Conservation (phyloP, 1,140 invertebrate species). For the Megalonaias nervosa region DNA sequence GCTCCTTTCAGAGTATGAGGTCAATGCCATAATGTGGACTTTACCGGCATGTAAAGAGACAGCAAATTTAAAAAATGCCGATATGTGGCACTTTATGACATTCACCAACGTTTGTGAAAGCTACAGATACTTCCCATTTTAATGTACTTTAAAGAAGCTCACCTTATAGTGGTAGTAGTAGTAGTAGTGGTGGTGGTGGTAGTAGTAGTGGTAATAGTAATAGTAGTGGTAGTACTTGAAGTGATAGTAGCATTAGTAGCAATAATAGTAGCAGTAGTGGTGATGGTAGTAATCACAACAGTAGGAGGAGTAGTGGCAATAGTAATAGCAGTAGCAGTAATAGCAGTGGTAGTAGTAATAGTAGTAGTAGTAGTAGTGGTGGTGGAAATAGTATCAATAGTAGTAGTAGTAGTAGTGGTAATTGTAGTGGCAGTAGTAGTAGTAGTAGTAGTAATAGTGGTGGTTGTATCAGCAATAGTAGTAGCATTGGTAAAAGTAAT, state of each 20-base stretch:
- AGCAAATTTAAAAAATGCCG: too few species aligned
- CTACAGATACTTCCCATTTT: background rate
- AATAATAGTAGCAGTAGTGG: slow-evolving; percentile 21
- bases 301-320: slow-evolving; percentile 23
- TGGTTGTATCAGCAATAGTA: slow-evolving; percentile 32
- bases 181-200: slow-evolving; percentile 23
- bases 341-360: slow-evolving; percentile 30
- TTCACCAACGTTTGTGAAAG: too few species aligned
- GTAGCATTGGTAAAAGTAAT: slow-evolving; percentile 21
- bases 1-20: too few species aligned
- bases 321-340: slow-evolving; percentile 29
- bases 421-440: slow-evolving; percentile 25
- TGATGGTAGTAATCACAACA: slow-evolving; percentile 13
- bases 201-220: slow-evolving; percentile 22
- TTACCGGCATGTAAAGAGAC: too few species aligned
- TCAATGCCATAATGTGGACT: too few species aligned
- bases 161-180: too few species aligned
- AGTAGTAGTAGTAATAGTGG: slow-evolving; percentile 30
- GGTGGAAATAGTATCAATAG: slow-evolving; percentile 11
- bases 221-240: slow-evolving; percentile 29
- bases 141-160: too few species aligned
- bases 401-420: slow-evolving; percentile 28
- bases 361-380: slow-evolving; percentile 24
- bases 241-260: slow-evolving; percentile 11
- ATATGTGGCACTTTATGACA: too few species aligned